Base-by-base conservation (phyloP, 1,140 invertebrate species). In the Drosophila insularis region DNA sequence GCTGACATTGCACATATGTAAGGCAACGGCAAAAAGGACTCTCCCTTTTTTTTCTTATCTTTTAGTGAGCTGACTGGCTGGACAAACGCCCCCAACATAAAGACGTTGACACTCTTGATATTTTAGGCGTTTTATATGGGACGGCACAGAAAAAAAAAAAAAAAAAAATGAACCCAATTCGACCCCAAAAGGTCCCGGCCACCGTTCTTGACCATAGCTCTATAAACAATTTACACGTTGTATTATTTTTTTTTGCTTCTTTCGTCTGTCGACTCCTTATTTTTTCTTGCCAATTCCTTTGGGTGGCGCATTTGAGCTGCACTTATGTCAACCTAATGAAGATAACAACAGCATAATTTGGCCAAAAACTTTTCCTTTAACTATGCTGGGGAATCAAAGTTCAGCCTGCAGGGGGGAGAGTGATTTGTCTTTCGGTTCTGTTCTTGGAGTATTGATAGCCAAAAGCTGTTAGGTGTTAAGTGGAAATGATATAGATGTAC, bases 311-410 rank as follows among this genome's bases (percentile, higher is more conserved):
- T 87, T 89, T 84, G 84, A 74, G 82, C 80, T 89, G 84, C 84
- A 89, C 84, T 89, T 89, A 89, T 89, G 84, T 89, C 74, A 87
- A 71, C 80, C 85, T 89, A 89, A 89, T 89, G 84, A 89, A 89
- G 84, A 89, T 89, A 89, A 89, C 85, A 89, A 89, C 85, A 89
- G 80, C 85, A 89, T 89, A 89, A 89, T 89, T 89, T 89, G 85
- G 66, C 63, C 54, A 64, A 60, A 58, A 78, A 74, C 14, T 61
- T 71, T 64, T 46, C 46, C 13, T 56, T 8, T 58, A 37, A 37
- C n/a, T 32, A n/a, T 17, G n/a, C 40, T 10, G 21, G 55, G 31
- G 84, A 84, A 87, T 89, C 84, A 89, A 80, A 89, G 85, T 74
- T 80, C 77, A 59, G 68, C 70, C 68, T 68, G 72, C 69, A 68